A percentile compares a stretch with the other conserved stretches of the same genome.
Conservation (phyloP, 2,888 invertebrate species). For the Unio pictorum region DNA sequence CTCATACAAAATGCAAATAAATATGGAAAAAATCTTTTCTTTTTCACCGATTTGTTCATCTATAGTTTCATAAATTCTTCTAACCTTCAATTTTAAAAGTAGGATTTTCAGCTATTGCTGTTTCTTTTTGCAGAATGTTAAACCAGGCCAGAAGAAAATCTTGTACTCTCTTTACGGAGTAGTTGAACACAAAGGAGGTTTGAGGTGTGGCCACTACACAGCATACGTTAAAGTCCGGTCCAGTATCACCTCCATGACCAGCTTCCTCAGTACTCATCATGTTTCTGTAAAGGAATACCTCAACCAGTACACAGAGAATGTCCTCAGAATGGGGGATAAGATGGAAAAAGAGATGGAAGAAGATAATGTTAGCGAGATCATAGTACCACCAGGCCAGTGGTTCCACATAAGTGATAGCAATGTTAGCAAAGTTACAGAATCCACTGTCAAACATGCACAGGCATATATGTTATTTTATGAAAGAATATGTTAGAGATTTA, state of each 20-base stretch:
- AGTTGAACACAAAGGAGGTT: conserved; percentile 93
- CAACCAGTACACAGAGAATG: conserved; percentile 44
- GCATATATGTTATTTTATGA: conserved; percentile 99
- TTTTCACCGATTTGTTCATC: too few species aligned
- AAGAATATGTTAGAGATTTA: conserved; percentile 76
- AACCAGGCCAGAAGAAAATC: conserved; percentile 78
- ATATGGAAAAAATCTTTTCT: too few species aligned
- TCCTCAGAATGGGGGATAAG: conserved; percentile 16
- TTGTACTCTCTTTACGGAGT: conserved; percentile 94
- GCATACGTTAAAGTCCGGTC: conserved; percentile 89
- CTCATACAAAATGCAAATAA: too few species aligned
- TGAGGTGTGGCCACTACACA: conserved; percentile 92
- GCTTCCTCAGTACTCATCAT: conserved; percentile 49
- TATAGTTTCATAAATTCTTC: too few species aligned
- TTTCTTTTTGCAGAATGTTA: conserved; percentile 60
- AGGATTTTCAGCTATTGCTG: background rate
- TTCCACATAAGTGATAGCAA: conserved; percentile 93
- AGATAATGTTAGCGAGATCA: conserved; percentile 47
- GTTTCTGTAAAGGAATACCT: conserved; percentile 49
- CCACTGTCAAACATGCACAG: conserved; percentile 86
- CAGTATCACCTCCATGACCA: conserved; percentile 44
- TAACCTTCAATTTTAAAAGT: too few species aligned
- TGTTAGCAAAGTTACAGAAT: conserved; percentile 84
- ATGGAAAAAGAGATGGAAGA: conserved; percentile 27
- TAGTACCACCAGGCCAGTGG: conserved; percentile 82